A percentile compares a stretch with the other conserved stretches of the same genome.
These are phyloP conservation scores for Himalopsyche tibetana DNA, from an alignment of 2,888 invertebrate genomes.

Conservation along the genomic window DNA sequence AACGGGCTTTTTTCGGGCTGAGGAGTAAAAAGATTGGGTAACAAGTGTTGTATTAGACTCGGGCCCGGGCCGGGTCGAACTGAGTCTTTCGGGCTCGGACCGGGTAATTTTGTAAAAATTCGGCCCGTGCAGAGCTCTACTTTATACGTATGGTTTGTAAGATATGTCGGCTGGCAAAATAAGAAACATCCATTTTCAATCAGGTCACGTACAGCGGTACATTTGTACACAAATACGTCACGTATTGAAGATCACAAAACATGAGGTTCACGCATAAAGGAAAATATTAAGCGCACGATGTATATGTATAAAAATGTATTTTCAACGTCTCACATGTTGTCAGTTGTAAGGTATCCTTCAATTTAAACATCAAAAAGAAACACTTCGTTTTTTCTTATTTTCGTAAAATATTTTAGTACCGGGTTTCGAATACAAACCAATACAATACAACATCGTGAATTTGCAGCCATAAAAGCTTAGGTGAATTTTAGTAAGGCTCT, in stretches of 20 bases:
- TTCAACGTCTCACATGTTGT: not conserved
- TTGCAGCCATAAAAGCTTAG: too few relatives aligned
- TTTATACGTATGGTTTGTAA: too few relatives aligned
- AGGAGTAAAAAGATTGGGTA: too few relatives aligned
- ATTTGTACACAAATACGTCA: constrained; percentile 61
- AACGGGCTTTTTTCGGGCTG: too few relatives aligned
- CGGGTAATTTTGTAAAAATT: too few relatives aligned
- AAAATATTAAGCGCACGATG: constrained; percentile 32
- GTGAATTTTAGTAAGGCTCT: too few relatives aligned
- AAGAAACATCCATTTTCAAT: not conserved
- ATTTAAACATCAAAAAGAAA: constrained; percentile 6
- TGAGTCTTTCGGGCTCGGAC: too few relatives aligned
- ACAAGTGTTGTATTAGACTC: too few relatives aligned
- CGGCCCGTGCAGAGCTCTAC: too few relatives aligned
- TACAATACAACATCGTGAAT: too few relatives aligned
- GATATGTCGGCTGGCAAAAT: not conserved
- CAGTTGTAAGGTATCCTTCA: not conserved
- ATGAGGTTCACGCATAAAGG: constrained; percentile 26
- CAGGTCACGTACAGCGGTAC: constrained; percentile 55
- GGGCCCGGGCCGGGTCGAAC: too few relatives aligned
- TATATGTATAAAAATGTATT: constrained; percentile 14
- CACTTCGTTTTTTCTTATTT: not conserved
- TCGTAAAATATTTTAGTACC: not conserved
- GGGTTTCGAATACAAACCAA: not conserved
- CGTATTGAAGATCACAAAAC: constrained; percentile 58